phyloP scores from a whole-genome alignment of 2,797 vertebrate genomes.

The Sparus aurata region DNA sequence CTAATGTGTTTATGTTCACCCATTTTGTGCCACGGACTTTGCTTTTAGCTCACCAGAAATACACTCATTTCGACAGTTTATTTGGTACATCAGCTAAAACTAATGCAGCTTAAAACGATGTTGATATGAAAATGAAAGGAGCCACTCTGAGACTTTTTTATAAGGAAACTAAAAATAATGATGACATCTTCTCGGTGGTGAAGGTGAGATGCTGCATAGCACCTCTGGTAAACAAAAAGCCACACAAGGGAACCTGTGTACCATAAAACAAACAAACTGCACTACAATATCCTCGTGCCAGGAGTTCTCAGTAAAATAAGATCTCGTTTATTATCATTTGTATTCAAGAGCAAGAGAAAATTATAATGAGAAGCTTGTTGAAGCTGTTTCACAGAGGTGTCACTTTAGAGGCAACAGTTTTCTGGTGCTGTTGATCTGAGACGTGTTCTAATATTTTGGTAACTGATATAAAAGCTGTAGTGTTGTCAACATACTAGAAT shows the following conservation, averaged over 20 bases:
- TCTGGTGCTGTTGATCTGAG: background rate
- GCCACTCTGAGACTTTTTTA: background rate
- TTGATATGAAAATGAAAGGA: background rate
- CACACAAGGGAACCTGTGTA: too few species aligned
- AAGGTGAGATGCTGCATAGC: background rate
- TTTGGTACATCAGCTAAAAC: background rate
- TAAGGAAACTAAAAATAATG: background rate
- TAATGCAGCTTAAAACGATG: background rate
- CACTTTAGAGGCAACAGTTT: background rate
- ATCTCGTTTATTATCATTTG: too few species aligned
- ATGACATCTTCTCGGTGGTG: background rate
- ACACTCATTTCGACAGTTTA: background rate
- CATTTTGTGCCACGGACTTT: background rate
- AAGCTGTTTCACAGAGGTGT: background rate
- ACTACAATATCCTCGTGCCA: too few species aligned
- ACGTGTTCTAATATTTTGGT: background rate
- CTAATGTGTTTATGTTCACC: background rate
- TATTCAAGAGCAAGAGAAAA: background rate
- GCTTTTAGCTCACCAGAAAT: background rate
- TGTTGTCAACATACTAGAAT: too few species aligned
- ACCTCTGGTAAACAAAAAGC: too few species aligned
- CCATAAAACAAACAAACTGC: too few species aligned
- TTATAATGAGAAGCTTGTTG: background rate
- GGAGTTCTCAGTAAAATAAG: too few species aligned
- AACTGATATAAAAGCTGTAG: background rate